A percentile compares a stretch with the other conserved stretches of the same genome.
Conservation (phyloP, 2,113 vertebrate genomes). For the Oreotrochilus melanogaster region DNA sequence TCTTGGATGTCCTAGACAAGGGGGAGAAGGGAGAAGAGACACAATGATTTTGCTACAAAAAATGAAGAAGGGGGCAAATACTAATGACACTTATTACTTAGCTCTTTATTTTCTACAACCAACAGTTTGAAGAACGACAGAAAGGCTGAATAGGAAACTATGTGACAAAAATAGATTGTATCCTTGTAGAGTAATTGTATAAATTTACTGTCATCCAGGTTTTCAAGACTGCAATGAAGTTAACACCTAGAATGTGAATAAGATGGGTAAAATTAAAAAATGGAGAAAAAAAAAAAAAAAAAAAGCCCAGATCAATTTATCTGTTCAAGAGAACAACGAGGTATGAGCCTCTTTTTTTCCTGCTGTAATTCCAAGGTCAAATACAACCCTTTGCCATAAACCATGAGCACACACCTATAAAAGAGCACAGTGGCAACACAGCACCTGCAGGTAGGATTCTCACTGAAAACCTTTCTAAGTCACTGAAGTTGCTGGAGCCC, state of each 20-base stretch:
- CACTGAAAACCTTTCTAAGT: neutral
- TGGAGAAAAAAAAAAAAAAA: neutral
- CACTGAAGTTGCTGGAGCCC: neutral
- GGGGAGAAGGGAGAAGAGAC: fast-evolving
- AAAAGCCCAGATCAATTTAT: neutral
- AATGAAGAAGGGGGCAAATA: neutral
- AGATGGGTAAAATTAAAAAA: neutral
- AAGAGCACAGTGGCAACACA: neutral
- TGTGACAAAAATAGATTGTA: fast-evolving
- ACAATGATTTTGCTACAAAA: neutral
- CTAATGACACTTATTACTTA: neutral
- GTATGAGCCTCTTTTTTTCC: neutral
- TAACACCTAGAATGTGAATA: neutral
- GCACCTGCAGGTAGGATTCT: neutral
- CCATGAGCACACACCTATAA: neutral
- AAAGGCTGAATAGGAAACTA: neutral
- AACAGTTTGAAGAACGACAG: neutral
- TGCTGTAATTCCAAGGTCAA: neutral
- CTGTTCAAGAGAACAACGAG: neutral
- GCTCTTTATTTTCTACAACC: neutral
- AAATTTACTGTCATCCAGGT: neutral
- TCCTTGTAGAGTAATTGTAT: neutral
- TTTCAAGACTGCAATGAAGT: neutral
- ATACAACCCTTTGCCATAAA: neutral
- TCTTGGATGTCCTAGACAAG: fast-evolving